Evolutionary conservation across 2,888 invertebrate species (phyloP), one percentile per base, ranked within the genome.

Genomic region (Philonicus albiceps): DNA sequence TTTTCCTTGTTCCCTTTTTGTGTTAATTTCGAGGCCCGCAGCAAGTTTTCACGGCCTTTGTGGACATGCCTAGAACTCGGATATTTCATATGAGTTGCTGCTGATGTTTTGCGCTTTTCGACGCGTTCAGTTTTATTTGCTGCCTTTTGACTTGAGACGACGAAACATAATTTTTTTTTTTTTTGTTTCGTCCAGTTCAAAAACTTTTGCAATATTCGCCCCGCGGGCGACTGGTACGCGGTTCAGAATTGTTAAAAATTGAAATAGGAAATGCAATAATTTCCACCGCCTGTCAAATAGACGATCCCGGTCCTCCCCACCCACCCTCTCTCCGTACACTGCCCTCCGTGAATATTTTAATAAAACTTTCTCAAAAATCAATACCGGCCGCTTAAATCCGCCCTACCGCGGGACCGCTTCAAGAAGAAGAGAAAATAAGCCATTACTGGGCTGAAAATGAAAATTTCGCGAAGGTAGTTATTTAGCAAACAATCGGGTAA

Each of bases 151-250:
- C 84, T 84, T 73, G 84, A 84, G 84, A 84, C 84, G 73, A 73
- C 73, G 84, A 84, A 84, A 84, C 40, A 73, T 43, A n/a, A n/a
- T n/a, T n/a, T 37, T 3, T 31, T 31, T 31, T 31, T 43, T 72
- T 40, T 49, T 84, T 81, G 64, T 81, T 31, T 34, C 34, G 31
- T 19, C 34, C 31, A 11, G 43, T 8, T 16, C 73, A 34, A 37
- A 84, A 84, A 84, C 84, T 84, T 84, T 84, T 84, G 84, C 84
- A 84, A 84, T 84, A 84, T 84, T 84, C 73, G 49, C 27, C 40
- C 43, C 73, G 40, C 40, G 43, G 72, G 37, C 30, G 49, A 7
- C 73, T 73, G 73, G 73, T 73, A 43, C 84, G 31, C 81, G 19
- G 40, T 34, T 16, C 31, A 49, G 30, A 49, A 55, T 49, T 81